These are phyloP conservation scores for Dipodomys ordii DNA, from an alignment of 2,113 vertebrate species.

Conservation along the genomic window DNA sequence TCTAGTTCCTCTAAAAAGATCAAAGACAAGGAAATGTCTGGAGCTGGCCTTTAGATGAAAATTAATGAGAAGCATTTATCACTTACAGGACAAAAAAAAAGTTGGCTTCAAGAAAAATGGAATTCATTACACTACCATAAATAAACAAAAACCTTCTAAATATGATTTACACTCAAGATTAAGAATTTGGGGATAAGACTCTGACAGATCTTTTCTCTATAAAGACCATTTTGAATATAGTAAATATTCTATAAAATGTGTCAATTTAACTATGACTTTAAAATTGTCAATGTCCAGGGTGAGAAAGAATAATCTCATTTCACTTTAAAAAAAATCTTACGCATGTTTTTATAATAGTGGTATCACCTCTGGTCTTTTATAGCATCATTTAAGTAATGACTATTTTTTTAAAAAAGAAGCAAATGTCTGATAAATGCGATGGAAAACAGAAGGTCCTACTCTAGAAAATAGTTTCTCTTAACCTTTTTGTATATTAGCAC, in stretches of 20 bases:
- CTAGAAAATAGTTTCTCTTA: not conserved
- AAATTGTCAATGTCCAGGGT: conserved; percentile 28
- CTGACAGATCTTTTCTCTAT: not conserved
- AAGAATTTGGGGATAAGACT: not conserved
- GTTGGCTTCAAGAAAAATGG: conserved; percentile 20
- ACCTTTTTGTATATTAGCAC: not conserved
- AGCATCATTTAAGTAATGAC: not conserved
- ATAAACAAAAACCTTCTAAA: not conserved
- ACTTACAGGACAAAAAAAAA: conserved; percentile 34
- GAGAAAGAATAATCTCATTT: not conserved
- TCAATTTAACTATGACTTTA: conserved; percentile 21
- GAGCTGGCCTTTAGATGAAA: conserved; percentile 20
- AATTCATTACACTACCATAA: not conserved
- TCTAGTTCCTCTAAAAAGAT: not conserved
- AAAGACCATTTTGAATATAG: not conserved
- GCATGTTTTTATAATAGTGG: not conserved
- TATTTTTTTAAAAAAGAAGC: not conserved
- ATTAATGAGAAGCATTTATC: conserved; percentile 19
- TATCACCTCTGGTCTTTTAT: not conserved
- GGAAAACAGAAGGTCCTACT: not conserved
- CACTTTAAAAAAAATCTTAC: not conserved
- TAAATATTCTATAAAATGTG: not conserved
- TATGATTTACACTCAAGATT: not conserved
- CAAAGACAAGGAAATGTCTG: conserved; percentile 32
- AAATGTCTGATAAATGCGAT: not conserved